These are phyloP conservation scores for Corythornis vintsioides DNA, from an alignment of 2,113 vertebrate species.

Conservation along the genomic window DNA sequence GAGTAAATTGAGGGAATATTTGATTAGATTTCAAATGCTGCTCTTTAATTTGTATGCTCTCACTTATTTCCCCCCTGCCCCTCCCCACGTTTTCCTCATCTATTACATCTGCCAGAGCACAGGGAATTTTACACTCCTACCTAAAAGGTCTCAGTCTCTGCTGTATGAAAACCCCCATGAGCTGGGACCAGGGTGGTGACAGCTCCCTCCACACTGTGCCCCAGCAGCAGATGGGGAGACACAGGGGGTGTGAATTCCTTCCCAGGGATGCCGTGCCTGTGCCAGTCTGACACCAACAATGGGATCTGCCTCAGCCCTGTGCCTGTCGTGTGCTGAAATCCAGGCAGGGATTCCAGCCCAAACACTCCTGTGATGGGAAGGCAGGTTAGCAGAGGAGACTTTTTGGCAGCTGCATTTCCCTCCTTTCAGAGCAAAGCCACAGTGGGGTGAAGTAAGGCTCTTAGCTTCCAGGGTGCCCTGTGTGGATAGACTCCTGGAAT, in stretches of 20 bases:
- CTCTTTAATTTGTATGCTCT: constrained; percentile 71
- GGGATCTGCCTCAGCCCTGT: fast-evolving
- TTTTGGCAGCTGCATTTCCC: neutral
- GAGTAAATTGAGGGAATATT: constrained; percentile 72
- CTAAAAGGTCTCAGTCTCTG: neutral
- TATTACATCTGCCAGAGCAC: constrained; percentile 36
- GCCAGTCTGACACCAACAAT: fast-evolving
- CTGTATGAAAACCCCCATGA: neutral
- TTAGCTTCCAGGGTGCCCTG: neutral
- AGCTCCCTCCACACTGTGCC: neutral
- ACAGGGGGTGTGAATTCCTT: fast-evolving
- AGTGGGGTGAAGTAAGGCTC: neutral
- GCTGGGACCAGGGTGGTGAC: neutral
- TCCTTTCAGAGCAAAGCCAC: neutral
- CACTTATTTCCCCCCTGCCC: neutral
- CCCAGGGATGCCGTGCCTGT: neutral
- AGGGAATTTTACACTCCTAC: constrained; percentile 2
- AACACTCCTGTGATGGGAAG: fast-evolving
- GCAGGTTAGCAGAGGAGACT: neutral
- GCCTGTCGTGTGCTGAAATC: neutral
- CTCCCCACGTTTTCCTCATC: neutral
- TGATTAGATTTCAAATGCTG: constrained; percentile 74
- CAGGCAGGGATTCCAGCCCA: neutral
- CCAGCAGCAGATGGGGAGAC: neutral
- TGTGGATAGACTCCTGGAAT: neutral